Base-by-base conservation (phyloP, 2,888 invertebrate species). In the Thecophora atra region DNA sequence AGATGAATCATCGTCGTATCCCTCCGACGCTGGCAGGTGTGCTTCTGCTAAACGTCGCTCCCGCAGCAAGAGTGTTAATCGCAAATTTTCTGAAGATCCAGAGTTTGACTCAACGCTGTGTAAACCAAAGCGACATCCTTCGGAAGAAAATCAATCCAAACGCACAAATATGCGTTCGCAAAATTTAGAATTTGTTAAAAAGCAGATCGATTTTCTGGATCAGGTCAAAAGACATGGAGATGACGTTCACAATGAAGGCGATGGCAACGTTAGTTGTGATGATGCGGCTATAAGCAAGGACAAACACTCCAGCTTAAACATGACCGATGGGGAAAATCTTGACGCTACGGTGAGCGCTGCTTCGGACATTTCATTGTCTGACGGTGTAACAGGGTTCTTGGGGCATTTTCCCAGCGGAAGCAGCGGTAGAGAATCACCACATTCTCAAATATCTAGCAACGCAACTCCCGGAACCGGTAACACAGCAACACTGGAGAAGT, bases 111-210 rank as follows among this genome's bases (percentile, higher is more conserved):
- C 58, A 21, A 26, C 26, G 8, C 17, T 13, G 8, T 26, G 44
- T 13, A 76, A 73, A 26, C 30, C 74, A 2, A 77, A 76, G 60
- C 79, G 73, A 69, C 81, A 79, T 79, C 79, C 80, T 0, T 79
- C 80, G 6, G 80, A 80, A 17, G 81, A 79, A 52, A 79, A 78
- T 60, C 52, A 78, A 58, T 72, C 77, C 3, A 83, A 80, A 54
- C 81, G 86, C 17, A 81, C 90, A 66, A 90, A 90, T 72, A 89
- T 91, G 88, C 87, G 91, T 70, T 90, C 90, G 8, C 90, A 90
- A 80, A 91, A 91, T 78, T 89, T 89, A 13, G 91, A 91, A 63
- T 91, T 91, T 87, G 89, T 89, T 0, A 88, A 88, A 76, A 91
- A 91, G 81, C 90, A 91, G 68, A 89, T 89, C 76, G 89, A 88